Conservation (phyloP, 2,797 vertebrate species). For the Tarsius wallacei region DNA sequence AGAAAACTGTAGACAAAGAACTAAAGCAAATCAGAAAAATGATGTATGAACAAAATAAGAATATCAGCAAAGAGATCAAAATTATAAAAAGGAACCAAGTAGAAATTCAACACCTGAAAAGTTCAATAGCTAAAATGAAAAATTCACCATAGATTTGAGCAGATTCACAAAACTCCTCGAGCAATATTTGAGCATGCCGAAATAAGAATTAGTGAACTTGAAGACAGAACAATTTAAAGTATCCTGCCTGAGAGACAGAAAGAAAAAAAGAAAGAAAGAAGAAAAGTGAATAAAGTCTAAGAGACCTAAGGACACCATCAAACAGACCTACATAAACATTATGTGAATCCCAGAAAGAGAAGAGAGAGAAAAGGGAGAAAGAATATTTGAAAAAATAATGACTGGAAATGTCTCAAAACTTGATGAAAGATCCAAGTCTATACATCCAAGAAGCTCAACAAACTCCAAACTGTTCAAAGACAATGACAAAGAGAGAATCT, state of each 20-base stretch:
- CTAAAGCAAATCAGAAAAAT: slow-evolving; percentile 42
- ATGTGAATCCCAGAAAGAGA: background rate
- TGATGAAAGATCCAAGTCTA: slow-evolving; percentile 11
- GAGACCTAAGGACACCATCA: background rate
- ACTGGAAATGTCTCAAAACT: background rate
- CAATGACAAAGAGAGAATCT: background rate
- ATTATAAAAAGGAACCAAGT: slow-evolving; percentile 33
- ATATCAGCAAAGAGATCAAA: slow-evolving; percentile 36
- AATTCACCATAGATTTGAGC: slow-evolving; percentile 52
- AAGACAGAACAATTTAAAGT: slow-evolving; percentile 34
- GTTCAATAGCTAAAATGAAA: slow-evolving; percentile 23
- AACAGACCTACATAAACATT: background rate
- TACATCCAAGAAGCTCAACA: slow-evolving; percentile 2
- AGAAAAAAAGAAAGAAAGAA: background rate
- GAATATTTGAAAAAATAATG: slow-evolving; percentile 51
- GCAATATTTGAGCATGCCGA: slow-evolving; percentile 31
- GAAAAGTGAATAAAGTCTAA: slow-evolving; percentile 7
- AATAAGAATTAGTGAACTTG: slow-evolving; percentile 55
- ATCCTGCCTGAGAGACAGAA: background rate
- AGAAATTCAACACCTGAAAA: slow-evolving; percentile 55
- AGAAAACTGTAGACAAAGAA: background rate
- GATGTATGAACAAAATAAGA: slow-evolving; percentile 26
- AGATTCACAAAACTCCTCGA: background rate
- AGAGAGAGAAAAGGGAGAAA: background rate
- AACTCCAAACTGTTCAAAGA: slow-evolving; percentile 43